A percentile compares a stretch with the other conserved stretches of the same genome.
Evolutionary conservation across 2,797 vertebrate species (phyloP).

Genomic region (Champsocephalus esox): DNA sequence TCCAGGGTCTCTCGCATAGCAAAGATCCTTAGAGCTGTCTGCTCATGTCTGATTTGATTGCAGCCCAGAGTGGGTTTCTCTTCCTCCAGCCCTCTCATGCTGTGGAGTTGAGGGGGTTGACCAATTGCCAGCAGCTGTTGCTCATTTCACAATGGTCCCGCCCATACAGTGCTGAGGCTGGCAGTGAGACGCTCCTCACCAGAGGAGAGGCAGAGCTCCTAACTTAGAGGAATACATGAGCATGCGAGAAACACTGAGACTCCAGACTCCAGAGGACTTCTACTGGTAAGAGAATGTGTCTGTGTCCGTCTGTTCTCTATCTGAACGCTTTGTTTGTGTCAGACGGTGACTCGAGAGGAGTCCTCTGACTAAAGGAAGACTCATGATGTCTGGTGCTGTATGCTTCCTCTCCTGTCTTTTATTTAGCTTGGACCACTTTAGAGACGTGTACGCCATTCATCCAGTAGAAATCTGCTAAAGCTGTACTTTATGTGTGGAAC

Average conservation of each 20-base stretch:
- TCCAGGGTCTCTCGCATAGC: slow-evolving; percentile 36
- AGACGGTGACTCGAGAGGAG: not conserved
- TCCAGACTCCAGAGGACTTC: not conserved
- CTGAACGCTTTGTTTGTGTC: not conserved
- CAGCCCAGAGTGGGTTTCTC: slow-evolving; percentile 4
- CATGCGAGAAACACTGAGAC: not conserved
- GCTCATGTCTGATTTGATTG: slow-evolving; percentile 54
- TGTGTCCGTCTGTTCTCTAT: not conserved
- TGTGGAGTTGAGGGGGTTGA: slow-evolving; percentile 54
- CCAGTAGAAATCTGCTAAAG: too few species aligned
- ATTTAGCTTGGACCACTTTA: not conserved
- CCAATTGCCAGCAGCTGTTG: slow-evolving; percentile 83
- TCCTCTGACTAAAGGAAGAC: slow-evolving; percentile 15
- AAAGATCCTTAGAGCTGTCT: slow-evolving; percentile 40
- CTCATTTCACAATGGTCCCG: slow-evolving; percentile 75
- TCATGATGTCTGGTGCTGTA: slow-evolving; percentile 16
- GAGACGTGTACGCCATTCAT: not conserved
- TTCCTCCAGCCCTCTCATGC: not conserved
- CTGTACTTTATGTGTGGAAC: not conserved
- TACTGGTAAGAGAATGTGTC: slow-evolving; percentile 46
- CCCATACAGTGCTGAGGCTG: slow-evolving; percentile 56
- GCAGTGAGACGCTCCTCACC: slow-evolving; percentile 14
- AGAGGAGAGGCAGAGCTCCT: slow-evolving; percentile 42
- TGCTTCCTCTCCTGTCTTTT: not conserved
- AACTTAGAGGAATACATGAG: slow-evolving; percentile 19